Percentiles rank a stretch among this genome's conserved stretches.
These are phyloP conservation scores for Vultur gryphus DNA, from an alignment of 2,797 vertebrate species.

Conservation along the genomic window DNA sequence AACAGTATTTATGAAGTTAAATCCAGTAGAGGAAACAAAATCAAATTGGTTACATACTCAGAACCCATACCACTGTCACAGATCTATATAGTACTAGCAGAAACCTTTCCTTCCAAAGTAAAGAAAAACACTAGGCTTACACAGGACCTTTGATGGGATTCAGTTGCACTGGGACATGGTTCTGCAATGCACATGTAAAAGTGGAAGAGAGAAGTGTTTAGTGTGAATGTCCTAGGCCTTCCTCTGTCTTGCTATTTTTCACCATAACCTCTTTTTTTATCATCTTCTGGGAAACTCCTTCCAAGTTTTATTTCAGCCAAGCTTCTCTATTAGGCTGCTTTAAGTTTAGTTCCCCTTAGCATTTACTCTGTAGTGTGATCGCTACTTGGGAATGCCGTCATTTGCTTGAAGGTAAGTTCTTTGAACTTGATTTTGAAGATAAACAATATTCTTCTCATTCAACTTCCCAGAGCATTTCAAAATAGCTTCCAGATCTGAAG, in stretches of 20 bases:
- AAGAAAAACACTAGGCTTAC: neutral
- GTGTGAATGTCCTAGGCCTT: neutral
- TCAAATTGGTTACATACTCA: neutral
- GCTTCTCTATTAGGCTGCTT: neutral
- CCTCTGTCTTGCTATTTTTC: neutral
- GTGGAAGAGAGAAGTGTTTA: neutral
- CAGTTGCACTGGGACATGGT: neutral
- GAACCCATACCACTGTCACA: neutral
- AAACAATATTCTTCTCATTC: slow-evolving; percentile 24
- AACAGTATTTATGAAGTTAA: neutral
- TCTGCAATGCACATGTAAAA: neutral
- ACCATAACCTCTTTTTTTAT: neutral
- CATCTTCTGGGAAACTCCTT: neutral
- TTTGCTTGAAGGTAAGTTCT: slow-evolving; percentile 43
- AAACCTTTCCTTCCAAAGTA: neutral
- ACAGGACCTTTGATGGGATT: neutral
- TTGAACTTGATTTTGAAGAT: slow-evolving; percentile 44
- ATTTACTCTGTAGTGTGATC: neutral
- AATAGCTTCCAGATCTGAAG: slow-evolving; percentile 49
- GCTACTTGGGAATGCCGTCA: neutral
- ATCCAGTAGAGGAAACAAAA: neutral
- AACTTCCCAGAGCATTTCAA: neutral
- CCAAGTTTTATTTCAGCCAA: neutral
- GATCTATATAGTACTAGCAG: neutral
- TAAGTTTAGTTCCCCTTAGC: neutral